These are phyloP conservation scores for Microplitis demolitor DNA, from an alignment of 1,140 invertebrate species.

Conservation along the genomic window DNA sequence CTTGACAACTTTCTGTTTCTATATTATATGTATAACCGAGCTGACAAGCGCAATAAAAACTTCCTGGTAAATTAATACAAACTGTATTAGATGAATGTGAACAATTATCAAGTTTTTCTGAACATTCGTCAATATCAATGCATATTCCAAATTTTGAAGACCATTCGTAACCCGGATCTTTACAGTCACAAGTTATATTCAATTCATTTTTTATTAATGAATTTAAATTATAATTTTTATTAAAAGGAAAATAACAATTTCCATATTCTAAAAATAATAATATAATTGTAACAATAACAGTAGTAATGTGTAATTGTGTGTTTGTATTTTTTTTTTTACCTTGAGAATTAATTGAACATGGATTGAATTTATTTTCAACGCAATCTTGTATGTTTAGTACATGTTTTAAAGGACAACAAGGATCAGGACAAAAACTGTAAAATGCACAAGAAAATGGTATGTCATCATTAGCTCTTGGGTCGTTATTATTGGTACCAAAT, in stretches of 20 bases:
- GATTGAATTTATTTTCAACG: constrained; percentile 52
- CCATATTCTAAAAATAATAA: constrained; percentile 31
- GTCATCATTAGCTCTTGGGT: constrained; percentile 64
- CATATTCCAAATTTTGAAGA: constrained; percentile 65
- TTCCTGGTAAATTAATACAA: constrained; percentile 66
- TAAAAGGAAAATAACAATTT: constrained; percentile 56
- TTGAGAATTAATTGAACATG: constrained; percentile 42
- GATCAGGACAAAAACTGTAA: constrained; percentile 72
- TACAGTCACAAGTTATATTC: constrained; percentile 62
- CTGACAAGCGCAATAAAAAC: constrained; percentile 61
- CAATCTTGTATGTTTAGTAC: constrained; percentile 52
- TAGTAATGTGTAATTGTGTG: neutral
- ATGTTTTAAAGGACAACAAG: constrained; percentile 65
- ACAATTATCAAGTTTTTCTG: constrained; percentile 54
- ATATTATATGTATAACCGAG: constrained; percentile 52
- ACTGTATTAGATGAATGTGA: constrained; percentile 40
- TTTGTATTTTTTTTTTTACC: neutral
- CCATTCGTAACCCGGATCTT: constrained; percentile 62
- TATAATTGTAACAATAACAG: too few relatives aligned
- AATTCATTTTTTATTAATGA: too few relatives aligned
- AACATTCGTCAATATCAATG: constrained; percentile 70
- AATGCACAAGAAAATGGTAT: constrained; percentile 65
- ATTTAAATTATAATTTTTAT: constrained; percentile 62
- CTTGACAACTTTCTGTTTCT: neutral
- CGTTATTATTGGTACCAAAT: constrained; percentile 50